Conservation (phyloP, 2,113 vertebrate genomes). For the Calonectris borealis region DNA sequence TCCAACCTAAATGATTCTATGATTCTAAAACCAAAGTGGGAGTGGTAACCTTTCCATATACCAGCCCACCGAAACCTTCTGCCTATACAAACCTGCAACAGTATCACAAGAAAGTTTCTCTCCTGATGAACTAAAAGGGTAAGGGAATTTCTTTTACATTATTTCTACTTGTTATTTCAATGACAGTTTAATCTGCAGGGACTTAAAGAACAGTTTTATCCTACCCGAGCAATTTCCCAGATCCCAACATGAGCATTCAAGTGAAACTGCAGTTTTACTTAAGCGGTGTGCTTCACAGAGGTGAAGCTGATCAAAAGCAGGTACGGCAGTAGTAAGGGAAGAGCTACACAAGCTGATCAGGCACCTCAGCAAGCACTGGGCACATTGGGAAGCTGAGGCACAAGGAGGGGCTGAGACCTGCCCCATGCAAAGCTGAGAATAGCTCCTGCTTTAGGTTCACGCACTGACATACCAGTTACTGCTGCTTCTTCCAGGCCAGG, state of each 20-base stretch:
- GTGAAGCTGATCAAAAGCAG: background rate
- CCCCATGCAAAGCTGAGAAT: background rate
- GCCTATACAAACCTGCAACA: background rate
- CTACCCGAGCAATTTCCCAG: background rate
- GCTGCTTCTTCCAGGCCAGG: background rate
- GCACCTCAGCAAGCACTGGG: background rate
- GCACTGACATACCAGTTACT: rapidly evolving
- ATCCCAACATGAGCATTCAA: background rate
- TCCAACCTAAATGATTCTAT: background rate
- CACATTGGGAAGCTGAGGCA: background rate
- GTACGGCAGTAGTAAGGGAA: background rate
- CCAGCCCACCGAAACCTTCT: background rate
- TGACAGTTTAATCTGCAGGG: background rate
- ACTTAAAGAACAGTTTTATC: background rate
- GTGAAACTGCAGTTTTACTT: background rate
- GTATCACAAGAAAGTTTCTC: background rate
- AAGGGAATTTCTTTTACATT: background rate
- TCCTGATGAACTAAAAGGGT: background rate
- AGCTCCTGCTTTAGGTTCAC: background rate
- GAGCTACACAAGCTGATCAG: background rate
- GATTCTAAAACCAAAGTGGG: background rate
- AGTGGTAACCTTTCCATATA: background rate
- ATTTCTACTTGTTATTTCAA: background rate
- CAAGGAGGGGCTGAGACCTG: background rate
- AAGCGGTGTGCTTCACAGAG: background rate